These are phyloP conservation scores for Orgyia antiqua DNA, from an alignment of 2,888 invertebrate genomes.

Conservation along the genomic window DNA sequence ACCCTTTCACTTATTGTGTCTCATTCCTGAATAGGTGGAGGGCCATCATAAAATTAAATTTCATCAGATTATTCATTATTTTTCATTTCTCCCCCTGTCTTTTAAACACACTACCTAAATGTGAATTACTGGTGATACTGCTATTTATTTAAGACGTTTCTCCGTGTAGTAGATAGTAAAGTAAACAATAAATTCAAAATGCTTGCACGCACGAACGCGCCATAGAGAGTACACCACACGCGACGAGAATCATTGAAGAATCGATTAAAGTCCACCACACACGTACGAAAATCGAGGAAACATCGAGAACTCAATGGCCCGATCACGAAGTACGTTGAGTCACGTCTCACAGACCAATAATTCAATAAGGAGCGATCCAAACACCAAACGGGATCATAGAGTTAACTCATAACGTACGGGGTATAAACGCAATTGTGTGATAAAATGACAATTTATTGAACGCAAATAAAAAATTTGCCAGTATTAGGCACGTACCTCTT, in stretches of 20 bases:
- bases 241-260: constrained; percentile 54
- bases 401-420: constrained; percentile 28
- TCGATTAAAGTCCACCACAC: constrained; percentile 60
- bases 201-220: constrained; percentile 30
- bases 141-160: constrained; percentile 5
- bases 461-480: too few species aligned
- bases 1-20: constrained; percentile 74
- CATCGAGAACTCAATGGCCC: constrained; percentile 52
- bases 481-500: too few species aligned
- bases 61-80: constrained; percentile 55
- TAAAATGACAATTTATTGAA: constrained; percentile 3
- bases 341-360: constrained; percentile 59
- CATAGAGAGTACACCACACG: constrained; percentile 30
- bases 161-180: constrained; percentile 14
- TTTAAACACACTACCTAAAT: too few species aligned
- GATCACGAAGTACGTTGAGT: constrained; percentile 41
- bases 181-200: constrained; percentile 32
- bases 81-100: constrained; percentile 17
- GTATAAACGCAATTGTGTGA: constrained; percentile 18
- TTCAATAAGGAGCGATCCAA: constrained; percentile 64
- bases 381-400: constrained; percentile 47
- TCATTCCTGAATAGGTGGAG: constrained; percentile 60
- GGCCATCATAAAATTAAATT: constrained; percentile 63
- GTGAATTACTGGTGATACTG: too few species aligned
- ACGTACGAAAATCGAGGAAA: constrained; percentile 59